Percentiles rank a stretch among this genome's conserved stretches.
Evolutionary conservation across 2,797 vertebrate species (phyloP).

Genomic region (Neostethus bicornis): DNA sequence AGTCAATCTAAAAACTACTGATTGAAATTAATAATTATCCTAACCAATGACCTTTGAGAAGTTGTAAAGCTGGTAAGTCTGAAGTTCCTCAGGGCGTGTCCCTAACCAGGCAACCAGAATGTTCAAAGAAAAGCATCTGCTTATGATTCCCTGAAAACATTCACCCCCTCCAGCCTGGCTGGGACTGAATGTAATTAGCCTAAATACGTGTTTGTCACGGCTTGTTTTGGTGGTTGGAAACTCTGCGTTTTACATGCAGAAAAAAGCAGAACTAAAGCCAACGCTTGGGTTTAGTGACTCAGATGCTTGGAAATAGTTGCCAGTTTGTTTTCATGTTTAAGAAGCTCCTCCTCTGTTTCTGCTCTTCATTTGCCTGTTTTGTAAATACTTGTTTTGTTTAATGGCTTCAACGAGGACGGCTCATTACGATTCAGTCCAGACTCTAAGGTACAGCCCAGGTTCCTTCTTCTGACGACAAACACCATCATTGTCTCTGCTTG

Average conservation of each 20-base stretch:
- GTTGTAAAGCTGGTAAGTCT: slow-evolving; percentile 30
- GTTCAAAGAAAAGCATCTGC: slow-evolving; percentile 52
- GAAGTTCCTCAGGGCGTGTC: slow-evolving; percentile 64
- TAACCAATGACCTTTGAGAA: slow-evolving; percentile 34
- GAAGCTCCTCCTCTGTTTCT: slow-evolving; percentile 25
- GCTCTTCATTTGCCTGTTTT: slow-evolving; percentile 35
- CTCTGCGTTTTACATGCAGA: slow-evolving; percentile 26
- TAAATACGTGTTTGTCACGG: slow-evolving; percentile 42
- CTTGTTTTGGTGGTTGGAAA: slow-evolving; percentile 36
- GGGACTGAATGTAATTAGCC: slow-evolving; percentile 47
- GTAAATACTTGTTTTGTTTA: slow-evolving; percentile 52
- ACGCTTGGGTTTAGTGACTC: slow-evolving; percentile 44
- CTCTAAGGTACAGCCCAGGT: slow-evolving; percentile 38
- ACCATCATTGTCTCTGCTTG: not conserved
- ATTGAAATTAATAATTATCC: slow-evolving; percentile 73
- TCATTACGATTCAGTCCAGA: slow-evolving; percentile 28
- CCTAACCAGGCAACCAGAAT: slow-evolving; percentile 20
- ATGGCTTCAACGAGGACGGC: slow-evolving; percentile 50
- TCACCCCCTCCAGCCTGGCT: slow-evolving; percentile 32
- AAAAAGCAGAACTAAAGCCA: slow-evolving; percentile 17
- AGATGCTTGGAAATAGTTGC: slow-evolving; percentile 27
- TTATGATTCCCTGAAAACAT: slow-evolving; percentile 47
- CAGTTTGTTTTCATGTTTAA: slow-evolving; percentile 55
- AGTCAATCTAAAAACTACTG: too few relatives aligned
- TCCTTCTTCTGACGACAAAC: slow-evolving; percentile 11